Base-by-base conservation (phyloP, 2,888 invertebrate species). In the Drosophila stalkeri region DNA sequence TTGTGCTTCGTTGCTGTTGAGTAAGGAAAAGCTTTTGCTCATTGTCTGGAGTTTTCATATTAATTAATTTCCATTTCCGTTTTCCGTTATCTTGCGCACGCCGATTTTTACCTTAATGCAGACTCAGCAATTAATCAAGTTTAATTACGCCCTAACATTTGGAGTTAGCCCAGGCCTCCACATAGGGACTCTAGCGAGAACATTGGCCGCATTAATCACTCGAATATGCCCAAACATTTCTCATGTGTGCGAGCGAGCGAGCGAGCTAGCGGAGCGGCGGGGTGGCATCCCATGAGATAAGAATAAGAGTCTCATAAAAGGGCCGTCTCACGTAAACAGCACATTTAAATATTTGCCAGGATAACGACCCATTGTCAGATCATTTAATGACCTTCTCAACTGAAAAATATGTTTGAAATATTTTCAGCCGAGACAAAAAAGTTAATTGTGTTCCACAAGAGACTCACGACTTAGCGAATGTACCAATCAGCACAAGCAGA, bases 51-150 rank as follows among this genome's bases (percentile, higher is more conserved):
- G 56, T 75, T 70, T 54, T 82, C 62, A 64, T 87, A 85, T 87
- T 85, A 80, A 89, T 80, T 82, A 82, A 85, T 85, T 87, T 89
- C 80, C 82, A 80, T 75, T 86, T 86, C 71, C 82, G 62, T n/a
- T 49, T 31, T 18, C 4, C 76, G 87, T 87, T 89, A 86, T 86
- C 89, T 74, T 78, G 70, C 75, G 77, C 74, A 71, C 83, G 84
- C 89, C 81, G 68, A 85, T 85, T 86, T 85, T 86, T 85, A 87
- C 86, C 86, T 85, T 77, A 76, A 69, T 75, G 86, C 85, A 80
- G 83, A 83, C 84, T 88, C 77, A 77, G 82, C 91, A 89, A 91
- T 91, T 91, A 91, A 91, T 91, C 91, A 91, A 81, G 82, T 87
- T 90, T 91, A 91, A 91, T 91, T 91, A 90, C 84, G 73, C 77